These are phyloP conservation scores for Monodelphis domestica DNA, from an alignment of 2,797 vertebrate species.

Conservation along the genomic window DNA sequence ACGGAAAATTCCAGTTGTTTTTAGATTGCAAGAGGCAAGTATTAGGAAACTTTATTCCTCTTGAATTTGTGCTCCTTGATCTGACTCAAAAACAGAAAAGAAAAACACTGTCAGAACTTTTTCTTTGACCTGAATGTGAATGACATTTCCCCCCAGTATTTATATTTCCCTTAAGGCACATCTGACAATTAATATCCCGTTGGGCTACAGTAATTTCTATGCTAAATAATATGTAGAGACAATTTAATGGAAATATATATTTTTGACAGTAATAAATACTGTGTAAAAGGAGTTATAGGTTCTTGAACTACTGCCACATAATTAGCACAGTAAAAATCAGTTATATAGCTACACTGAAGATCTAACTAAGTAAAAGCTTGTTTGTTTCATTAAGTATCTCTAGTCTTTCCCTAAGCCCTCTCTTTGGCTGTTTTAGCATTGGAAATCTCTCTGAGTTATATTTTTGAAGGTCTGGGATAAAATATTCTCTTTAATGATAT, in stretches of 20 bases:
- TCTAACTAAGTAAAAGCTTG: not conserved
- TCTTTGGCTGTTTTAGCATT: not conserved
- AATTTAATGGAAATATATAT: slow-evolving; percentile 27
- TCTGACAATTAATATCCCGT: slow-evolving; percentile 23
- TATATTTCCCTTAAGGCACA: slow-evolving; percentile 28
- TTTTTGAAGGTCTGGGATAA: not conserved
- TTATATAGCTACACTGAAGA: not conserved
- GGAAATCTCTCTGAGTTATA: not conserved
- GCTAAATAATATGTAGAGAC: slow-evolving; percentile 9
- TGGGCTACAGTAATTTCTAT: slow-evolving; percentile 12
- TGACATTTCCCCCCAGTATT: not conserved
- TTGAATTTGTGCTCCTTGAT: not conserved
- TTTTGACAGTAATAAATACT: slow-evolving; percentile 30
- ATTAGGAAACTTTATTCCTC: slow-evolving; percentile 6
- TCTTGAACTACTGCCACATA: not conserved
- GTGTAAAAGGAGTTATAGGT: not conserved
- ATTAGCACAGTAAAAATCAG: not conserved
- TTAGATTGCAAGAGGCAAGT: slow-evolving; percentile 95
- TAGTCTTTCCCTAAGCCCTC: not conserved
- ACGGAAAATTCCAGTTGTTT: slow-evolving; percentile 93
- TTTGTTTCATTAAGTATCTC: not conserved
- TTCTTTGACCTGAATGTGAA: slow-evolving; percentile 44
- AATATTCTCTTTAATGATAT: not conserved
- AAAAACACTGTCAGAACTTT: not conserved
- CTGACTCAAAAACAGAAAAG: slow-evolving; percentile 17